Conservation (phyloP, 2,888 invertebrate genomes). For the Nephrotoma guestfalica region DNA sequence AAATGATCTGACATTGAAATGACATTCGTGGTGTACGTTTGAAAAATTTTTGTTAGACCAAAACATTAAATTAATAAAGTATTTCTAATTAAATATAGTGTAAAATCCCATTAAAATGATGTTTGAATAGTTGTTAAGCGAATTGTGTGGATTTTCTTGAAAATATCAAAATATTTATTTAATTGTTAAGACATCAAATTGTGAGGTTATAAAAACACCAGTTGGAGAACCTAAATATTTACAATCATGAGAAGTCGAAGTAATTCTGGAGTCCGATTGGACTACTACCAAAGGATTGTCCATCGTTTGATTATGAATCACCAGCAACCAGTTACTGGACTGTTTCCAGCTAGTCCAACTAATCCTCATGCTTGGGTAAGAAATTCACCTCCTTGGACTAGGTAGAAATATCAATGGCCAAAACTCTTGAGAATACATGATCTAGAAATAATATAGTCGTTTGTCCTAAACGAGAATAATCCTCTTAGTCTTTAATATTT, state of each 20-base stretch:
- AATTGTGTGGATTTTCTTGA: background rate
- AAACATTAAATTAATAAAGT: background rate
- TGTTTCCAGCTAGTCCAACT: conserved; percentile 78
- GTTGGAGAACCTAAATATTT: background rate
- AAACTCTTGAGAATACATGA: too few relatives aligned
- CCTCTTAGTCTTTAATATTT: too few relatives aligned
- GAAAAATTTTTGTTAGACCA: background rate
- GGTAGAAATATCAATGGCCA: too few relatives aligned
- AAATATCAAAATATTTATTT: background rate
- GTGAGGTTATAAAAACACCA: background rate
- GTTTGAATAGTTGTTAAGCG: background rate
- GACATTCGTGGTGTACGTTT: background rate
- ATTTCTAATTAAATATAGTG: background rate
- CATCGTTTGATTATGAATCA: conserved; percentile 87
- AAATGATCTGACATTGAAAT: conserved; percentile 3
- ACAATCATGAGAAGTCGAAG: conserved; percentile 64
- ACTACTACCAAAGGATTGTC: conserved; percentile 90
- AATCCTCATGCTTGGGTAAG: conserved; percentile 82
- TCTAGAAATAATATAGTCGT: too few relatives aligned
- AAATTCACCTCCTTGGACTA: background rate
- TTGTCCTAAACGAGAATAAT: too few relatives aligned
- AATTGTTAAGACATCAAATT: background rate
- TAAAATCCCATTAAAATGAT: background rate
- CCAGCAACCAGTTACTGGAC: conserved; percentile 92
- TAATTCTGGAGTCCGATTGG: conserved; percentile 84